These are phyloP conservation scores for Sarcophaga variegata DNA, from an alignment of 2,888 invertebrate genomes.

Conservation along the genomic window DNA sequence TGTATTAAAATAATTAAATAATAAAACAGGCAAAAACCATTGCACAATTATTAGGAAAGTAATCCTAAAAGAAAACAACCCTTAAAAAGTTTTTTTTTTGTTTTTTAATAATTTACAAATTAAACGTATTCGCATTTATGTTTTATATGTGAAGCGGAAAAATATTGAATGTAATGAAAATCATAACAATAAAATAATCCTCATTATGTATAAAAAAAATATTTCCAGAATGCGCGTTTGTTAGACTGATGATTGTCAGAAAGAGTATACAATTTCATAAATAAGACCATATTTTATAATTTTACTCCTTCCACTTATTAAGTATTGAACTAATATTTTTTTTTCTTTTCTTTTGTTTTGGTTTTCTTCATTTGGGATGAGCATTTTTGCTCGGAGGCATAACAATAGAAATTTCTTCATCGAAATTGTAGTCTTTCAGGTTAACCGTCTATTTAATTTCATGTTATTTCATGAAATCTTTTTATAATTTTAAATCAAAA, in stretches of 20 bases:
- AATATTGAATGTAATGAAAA: conserved; percentile 64
- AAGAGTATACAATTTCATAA: conserved; percentile 67
- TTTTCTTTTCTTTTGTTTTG: background rate
- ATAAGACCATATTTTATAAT: conserved; percentile 68
- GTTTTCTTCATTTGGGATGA: conserved; percentile 20
- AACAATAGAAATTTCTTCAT: background rate
- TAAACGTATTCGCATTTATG: conserved; percentile 64
- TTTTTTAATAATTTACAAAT: conserved; percentile 68
- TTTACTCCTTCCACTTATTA: conserved; percentile 17
- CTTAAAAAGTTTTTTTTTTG: conserved; percentile 59
- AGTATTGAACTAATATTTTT: conserved; percentile 2
- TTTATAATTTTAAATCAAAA: too few relatives aligned
- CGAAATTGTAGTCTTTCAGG: background rate
- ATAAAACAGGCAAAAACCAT: background rate
- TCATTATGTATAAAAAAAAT: conserved; percentile 34
- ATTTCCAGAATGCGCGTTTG: conserved; percentile 27
- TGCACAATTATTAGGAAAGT: background rate
- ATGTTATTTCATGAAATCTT: too few relatives aligned
- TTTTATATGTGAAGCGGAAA: conserved; percentile 67
- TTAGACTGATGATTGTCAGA: conserved; percentile 37
- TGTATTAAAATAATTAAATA: background rate
- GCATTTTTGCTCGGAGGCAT: background rate
- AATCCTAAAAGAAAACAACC: conserved; percentile 54
- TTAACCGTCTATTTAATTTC: too few relatives aligned
- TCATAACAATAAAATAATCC: conserved; percentile 68